Conservation (phyloP, 2,113 vertebrate genomes). For the Nannospalax galili region DNA sequence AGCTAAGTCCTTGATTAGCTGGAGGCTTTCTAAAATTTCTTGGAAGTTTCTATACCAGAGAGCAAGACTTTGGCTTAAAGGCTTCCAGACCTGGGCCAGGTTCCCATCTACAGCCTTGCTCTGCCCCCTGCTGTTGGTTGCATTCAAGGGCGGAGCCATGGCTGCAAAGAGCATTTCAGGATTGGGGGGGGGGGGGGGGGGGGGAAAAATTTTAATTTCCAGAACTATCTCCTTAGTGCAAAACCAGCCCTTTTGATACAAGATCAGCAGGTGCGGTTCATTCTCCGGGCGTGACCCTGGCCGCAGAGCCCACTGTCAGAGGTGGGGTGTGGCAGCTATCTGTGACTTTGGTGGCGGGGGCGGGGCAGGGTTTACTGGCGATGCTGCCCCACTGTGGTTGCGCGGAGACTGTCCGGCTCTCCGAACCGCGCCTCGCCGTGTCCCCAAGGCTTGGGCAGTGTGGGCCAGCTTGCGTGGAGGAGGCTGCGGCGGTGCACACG, state of each 20-base stretch:
- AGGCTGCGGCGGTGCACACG: neutral
- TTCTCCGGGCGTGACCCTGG: neutral
- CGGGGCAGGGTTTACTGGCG: neutral
- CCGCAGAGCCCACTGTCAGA: neutral
- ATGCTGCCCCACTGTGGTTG: slow-evolving; percentile 45
- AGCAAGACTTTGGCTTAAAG: neutral
- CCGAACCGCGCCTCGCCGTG: neutral
- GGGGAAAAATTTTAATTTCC: neutral
- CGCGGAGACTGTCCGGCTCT: neutral
- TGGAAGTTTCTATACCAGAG: slow-evolving; percentile 12
- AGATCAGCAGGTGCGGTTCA: neutral
- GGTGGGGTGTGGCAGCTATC: neutral
- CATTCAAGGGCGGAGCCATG: neutral
- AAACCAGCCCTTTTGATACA: neutral
- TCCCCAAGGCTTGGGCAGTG: neutral
- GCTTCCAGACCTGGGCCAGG: neutral
- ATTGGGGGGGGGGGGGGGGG: neutral
- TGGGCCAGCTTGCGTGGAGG: neutral
- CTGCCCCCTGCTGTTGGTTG: slow-evolving; percentile 69
- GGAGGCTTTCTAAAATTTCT: neutral
- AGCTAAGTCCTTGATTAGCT: neutral
- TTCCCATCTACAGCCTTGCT: neutral
- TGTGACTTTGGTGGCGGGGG: neutral
- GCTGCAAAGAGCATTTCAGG: neutral
- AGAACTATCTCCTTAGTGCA: neutral